Base-by-base conservation (phyloP, 2,888 invertebrate genomes). In the Acleris laterana region DNA sequence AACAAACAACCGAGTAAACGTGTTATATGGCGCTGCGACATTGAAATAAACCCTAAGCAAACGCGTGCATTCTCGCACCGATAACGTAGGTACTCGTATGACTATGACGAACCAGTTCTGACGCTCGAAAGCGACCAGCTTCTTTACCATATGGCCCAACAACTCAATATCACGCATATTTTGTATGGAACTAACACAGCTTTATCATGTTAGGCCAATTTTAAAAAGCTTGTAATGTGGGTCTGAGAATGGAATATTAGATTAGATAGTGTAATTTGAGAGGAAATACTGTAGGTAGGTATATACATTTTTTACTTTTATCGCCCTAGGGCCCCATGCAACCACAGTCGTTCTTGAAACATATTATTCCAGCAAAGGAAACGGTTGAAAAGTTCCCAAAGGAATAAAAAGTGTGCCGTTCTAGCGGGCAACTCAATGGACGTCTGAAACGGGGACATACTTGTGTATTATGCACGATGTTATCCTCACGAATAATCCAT, bases 301-400 rank as follows among this genome's bases (percentile, higher is more conserved):
- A n/a, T n/a, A n/a, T n/a, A 9, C 32, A 32, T 32, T 9, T 13
- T 38, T 13, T 13, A 38, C 38, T 4, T 13, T 32, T 11, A 11
- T 13, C 13, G 38, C 13, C 3, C 38, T 38, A 3, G 32, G 38
- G 13, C 1, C 13, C 38, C 13, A 38, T 9, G 38, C 55, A 38
- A 19, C 42, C 16, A n/a, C 5, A 44, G 5, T 7, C 46, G n/a
- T n/a, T 17, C 16, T n/a, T 16, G n/a, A 44, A 56, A 49, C 56
- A 25, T 42, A 50, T 56, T 42, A 42, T 55, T 55, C 46, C 51
- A 16, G 53, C 50, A 42, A 42, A 32, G 44, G 38, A 51, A 38
- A 56, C 25, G 51, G 56, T 62, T 61, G 65, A 51, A 62, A 62
- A 48, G 66, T 57, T 66, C 66, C 66, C 61, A 6, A 28, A 51